Evolutionary conservation across 2,888 invertebrate genomes (phyloP).

Genomic region (Drosophila anceps): DNA sequence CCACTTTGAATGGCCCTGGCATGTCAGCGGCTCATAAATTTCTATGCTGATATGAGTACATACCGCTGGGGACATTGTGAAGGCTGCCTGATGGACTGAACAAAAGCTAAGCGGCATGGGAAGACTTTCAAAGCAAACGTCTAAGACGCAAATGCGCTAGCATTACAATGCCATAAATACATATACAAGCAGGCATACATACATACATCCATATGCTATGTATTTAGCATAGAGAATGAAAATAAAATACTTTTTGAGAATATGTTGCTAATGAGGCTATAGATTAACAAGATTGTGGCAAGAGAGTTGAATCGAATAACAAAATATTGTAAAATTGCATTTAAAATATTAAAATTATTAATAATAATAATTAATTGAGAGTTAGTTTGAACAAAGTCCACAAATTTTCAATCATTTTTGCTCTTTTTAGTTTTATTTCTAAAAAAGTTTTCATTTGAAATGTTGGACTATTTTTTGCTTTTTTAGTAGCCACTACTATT

Average conservation of each 20-base stretch:
- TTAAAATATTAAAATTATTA: no score
- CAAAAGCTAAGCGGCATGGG: slow-evolving; percentile 41
- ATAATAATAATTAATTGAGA: no score
- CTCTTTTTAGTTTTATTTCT: no score
- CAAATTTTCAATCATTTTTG: no score
- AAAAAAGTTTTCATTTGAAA: no score
- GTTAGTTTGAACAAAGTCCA: no score
- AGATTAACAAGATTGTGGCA: slow-evolving; percentile 12
- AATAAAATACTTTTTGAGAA: slow-evolving; percentile 17
- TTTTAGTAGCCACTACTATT: no score
- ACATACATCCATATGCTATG: slow-evolving; percentile 1
- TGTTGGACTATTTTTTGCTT: no score
- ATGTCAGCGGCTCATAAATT: slow-evolving; percentile 77
- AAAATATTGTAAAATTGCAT: no score
- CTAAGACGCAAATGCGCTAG: slow-evolving; percentile 1
- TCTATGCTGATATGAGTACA: slow-evolving; percentile 56
- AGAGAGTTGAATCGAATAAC: neutral
- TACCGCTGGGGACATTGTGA: slow-evolving; percentile 47
- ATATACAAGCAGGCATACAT: neutral
- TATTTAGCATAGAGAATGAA: neutral
- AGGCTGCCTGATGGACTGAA: slow-evolving; percentile 41
- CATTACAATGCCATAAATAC: slow-evolving; percentile 28
- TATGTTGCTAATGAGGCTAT: slow-evolving; percentile 19
- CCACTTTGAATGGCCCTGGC: slow-evolving; percentile 69
- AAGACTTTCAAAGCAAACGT: slow-evolving; percentile 49